These are phyloP conservation scores for Spodoptera exigua DNA, from an alignment of 2,888 invertebrate species.

Conservation along the genomic window DNA sequence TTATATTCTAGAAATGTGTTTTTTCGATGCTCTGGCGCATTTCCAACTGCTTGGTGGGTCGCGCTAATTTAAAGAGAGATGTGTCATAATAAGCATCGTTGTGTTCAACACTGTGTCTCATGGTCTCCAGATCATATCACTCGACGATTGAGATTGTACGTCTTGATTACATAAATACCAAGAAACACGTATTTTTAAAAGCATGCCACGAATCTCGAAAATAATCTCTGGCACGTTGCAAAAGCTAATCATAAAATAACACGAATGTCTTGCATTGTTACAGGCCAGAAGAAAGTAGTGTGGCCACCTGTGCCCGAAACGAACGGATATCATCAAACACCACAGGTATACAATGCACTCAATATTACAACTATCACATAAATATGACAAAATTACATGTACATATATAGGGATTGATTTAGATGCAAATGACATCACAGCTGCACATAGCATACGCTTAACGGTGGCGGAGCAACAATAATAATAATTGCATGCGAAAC, in stretches of 20 bases:
- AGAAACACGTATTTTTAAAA: constrained; percentile 54
- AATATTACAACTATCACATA: constrained; percentile 10
- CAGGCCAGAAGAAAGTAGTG: constrained; percentile 95
- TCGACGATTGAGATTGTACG: constrained; percentile 65
- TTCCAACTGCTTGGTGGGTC: constrained; percentile 79
- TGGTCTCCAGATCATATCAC: constrained; percentile 67
- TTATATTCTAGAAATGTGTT: constrained; percentile 67
- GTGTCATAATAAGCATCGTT: constrained; percentile 81
- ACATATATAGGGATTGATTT: constrained; percentile 67
- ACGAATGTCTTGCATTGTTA: constrained; percentile 70
- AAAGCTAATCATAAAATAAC: constrained; percentile 35
- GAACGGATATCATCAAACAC: constrained; percentile 89
- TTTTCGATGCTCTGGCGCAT: constrained; percentile 77
- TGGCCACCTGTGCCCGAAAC: constrained; percentile 95
- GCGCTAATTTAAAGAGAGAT: constrained; percentile 82
- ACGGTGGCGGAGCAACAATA: constrained; percentile 67
- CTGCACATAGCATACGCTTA: constrained; percentile 80
- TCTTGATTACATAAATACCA: constrained; percentile 58
- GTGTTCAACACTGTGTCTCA: constrained; percentile 72
- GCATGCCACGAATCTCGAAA: constrained; percentile 34
- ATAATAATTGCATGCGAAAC: constrained; percentile 72
- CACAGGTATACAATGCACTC: constrained; percentile 86
- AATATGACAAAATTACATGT: constrained; percentile 45
- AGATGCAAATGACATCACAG: constrained; percentile 68
- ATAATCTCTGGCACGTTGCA: constrained; percentile 24